Base-by-base conservation (phyloP, 2,888 invertebrate genomes). In the Andrena fulva region DNA sequence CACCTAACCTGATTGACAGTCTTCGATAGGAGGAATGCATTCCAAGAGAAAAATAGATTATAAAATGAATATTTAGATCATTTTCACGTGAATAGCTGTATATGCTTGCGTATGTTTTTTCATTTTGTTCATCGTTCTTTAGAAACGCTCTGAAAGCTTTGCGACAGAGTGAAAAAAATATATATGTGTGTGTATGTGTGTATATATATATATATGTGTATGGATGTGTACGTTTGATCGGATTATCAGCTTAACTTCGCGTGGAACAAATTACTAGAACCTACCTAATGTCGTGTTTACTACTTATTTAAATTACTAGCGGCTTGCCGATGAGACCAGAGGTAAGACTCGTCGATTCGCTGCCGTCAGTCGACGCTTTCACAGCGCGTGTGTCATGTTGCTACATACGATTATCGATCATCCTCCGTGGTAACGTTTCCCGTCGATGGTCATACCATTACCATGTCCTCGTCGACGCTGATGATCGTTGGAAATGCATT, bases 391-490 rank as follows among this genome's bases (percentile, higher is more conserved):
- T 85, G 83, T 86, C 84, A 84, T 86, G 84, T 84, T 82, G 75
- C 82, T 86, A 83, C 42, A 16, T 42, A 42, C 78, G 72, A 42
- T 72, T 76, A 80, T 81, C 80, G 84, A 68, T 77, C 74, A 66
- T 86, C 66, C 78, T 59, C 80, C 64, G 54, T 64, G 74, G 77
- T 67, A 77, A 81, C 84, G 84, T 80, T 86, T 84, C 77, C 81
- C 80, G 82, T 89, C 78, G 84, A 89, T 82, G 91, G 92, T 94
- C 93, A 94, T 92, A 94, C 94, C 94, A 94, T 94, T 85, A 94
- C 94, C 93, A 94, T 94, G 78, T 94, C 94, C 77, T 94, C 94
- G 77, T 94, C 94, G 66, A 93, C 92, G 85, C 90, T 92, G 74
- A 93, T 93, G 76, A 93, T 93, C 59, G 93, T 92, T 66, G 93